Conservation (phyloP, 1,140 invertebrate species). For the Drosophila watanabei region DNA sequence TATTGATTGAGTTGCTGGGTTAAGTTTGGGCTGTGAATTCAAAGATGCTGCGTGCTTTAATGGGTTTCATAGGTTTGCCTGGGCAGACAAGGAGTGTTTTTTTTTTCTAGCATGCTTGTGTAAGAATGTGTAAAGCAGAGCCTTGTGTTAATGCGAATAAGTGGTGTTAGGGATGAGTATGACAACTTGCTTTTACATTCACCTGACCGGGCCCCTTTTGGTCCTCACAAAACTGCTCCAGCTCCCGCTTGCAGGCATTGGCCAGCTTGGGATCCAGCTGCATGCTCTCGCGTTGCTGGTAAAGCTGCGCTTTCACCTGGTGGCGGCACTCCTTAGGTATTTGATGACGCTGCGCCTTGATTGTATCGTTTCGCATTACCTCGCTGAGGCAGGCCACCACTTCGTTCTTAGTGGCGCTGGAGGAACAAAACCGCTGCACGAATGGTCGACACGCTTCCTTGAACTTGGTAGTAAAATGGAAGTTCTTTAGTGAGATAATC, state of each 20-base stretch:
- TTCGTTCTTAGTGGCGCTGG: slow-evolving; percentile 92
- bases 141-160: slow-evolving; percentile 4
- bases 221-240: slow-evolving; percentile 91
- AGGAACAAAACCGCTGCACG: slow-evolving; percentile 93
- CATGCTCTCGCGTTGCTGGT: slow-evolving; percentile 95
- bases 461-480: slow-evolving; percentile 97
- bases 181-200: slow-evolving; percentile 85
- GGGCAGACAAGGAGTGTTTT: background rate
- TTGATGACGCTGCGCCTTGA: slow-evolving; percentile 91
- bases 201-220: slow-evolving; percentile 92
- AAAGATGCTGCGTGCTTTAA: too few relatives aligned
- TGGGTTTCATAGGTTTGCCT: too few relatives aligned
- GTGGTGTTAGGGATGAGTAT: slow-evolving; percentile 51
- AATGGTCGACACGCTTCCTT: slow-evolving; percentile 96
- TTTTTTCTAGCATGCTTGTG: background rate
- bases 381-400: slow-evolving; percentile 97
- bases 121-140: background rate
- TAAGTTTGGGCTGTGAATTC: too few relatives aligned
- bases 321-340: slow-evolving; percentile 95
- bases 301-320: slow-evolving; percentile 94
- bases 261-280: slow-evolving; percentile 93
- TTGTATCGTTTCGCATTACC: slow-evolving; percentile 94
- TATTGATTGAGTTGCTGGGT: too few relatives aligned
- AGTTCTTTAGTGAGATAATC: slow-evolving; percentile 96
- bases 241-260: slow-evolving; percentile 91